A percentile compares a stretch with the other conserved stretches of the same genome.
phyloP scores from a whole-genome alignment of 2,797 vertebrate genomes.

The Poliocrania exsul region DNA sequence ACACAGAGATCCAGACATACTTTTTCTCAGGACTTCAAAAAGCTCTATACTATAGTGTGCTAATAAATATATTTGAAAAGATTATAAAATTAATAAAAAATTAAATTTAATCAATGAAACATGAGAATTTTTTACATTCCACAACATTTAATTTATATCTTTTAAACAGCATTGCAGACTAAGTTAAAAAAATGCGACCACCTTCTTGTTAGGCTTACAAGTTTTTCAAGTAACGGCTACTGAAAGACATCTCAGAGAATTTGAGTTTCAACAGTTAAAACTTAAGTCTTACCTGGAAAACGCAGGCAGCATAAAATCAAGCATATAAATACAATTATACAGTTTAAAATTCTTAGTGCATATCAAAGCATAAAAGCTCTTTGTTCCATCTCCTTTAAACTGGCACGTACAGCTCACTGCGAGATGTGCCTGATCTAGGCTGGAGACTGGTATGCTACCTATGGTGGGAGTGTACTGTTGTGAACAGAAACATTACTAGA shows the following conservation, averaged over 20 bases:
- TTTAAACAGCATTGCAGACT: background rate
- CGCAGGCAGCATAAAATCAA: background rate
- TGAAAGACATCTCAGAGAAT: background rate
- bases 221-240: background rate
- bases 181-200: background rate
- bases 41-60: rapidly evolving
- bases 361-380: background rate
- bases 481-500: slow-evolving; percentile 77
- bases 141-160: background rate
- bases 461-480: slow-evolving; percentile 71
- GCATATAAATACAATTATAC: background rate
- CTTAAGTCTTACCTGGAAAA: background rate
- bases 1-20: background rate
- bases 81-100: background rate
- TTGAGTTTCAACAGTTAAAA: background rate
- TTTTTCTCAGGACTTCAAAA: background rate
- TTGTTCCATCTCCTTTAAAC: background rate
- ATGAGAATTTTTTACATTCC: background rate
- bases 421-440: background rate
- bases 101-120: background rate
- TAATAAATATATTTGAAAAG: background rate
- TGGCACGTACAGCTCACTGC: background rate
- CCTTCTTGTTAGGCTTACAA: background rate
- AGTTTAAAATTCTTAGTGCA: background rate
- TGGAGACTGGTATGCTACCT: background rate